These are phyloP conservation scores for Strigamia crassipes DNA, from an alignment of 2,888 invertebrate species.

Conservation along the genomic window DNA sequence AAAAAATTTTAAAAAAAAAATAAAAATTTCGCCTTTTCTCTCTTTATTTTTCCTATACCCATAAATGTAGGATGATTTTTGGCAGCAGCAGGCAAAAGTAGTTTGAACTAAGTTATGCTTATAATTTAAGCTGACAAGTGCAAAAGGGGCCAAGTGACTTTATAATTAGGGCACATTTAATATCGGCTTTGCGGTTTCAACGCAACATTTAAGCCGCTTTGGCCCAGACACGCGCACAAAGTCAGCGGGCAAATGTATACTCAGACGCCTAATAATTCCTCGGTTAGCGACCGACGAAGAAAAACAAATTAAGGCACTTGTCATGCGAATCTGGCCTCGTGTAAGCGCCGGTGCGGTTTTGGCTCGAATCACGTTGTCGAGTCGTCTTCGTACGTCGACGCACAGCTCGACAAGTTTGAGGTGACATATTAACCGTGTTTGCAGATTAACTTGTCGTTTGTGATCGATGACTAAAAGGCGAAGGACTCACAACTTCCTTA, in stretches of 20 bases:
- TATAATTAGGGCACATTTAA: slow-evolving; percentile 33
- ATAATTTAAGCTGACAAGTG: slow-evolving; percentile 19
- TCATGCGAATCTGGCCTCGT: slow-evolving; percentile 17
- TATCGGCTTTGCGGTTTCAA: slow-evolving; percentile 25
- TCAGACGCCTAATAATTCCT: slow-evolving; percentile 7
- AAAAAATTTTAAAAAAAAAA: neutral
- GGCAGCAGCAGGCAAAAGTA: neutral
- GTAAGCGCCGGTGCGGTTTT: slow-evolving; percentile 14
- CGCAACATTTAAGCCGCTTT: slow-evolving; percentile 34
- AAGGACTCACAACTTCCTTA: neutral
- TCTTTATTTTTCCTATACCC: neutral
- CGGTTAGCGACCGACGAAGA: slow-evolving; percentile 16
- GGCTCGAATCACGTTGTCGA: neutral
- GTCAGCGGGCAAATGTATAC: neutral
- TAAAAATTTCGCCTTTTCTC: neutral
- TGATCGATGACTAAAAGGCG: slow-evolving; percentile 15
- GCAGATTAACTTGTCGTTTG: slow-evolving; percentile 11
- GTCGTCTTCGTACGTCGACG: neutral
- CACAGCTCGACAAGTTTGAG: neutral
- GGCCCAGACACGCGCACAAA: slow-evolving; percentile 2
- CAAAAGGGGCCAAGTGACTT: slow-evolving; percentile 3
- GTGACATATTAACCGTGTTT: neutral
- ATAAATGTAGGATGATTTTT: neutral
- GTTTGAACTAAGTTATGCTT: neutral
- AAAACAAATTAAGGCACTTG: slow-evolving; percentile 27